These are phyloP conservation scores for Clepsis dumicolana DNA, from an alignment of 2,888 invertebrate species.

Conservation along the genomic window DNA sequence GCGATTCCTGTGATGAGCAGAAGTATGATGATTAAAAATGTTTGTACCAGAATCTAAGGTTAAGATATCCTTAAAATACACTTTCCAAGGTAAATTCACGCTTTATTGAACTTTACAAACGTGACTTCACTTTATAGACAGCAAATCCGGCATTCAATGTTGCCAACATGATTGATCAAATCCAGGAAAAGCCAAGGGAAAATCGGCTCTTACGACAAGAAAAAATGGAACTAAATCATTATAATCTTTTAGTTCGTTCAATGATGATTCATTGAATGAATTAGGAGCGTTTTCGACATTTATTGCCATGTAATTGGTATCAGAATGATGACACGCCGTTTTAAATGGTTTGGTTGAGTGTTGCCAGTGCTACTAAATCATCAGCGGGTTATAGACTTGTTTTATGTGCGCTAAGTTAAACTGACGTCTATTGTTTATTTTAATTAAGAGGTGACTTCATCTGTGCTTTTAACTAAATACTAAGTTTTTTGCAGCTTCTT, in stretches of 20 bases:
- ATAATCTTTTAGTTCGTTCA: background rate
- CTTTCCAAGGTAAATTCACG: background rate
- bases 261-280: conserved; percentile 32
- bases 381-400: background rate
- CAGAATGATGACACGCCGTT: conserved; percentile 34
- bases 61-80: too few species aligned
- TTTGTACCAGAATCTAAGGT: too few species aligned
- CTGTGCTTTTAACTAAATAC: background rate
- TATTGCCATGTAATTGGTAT: conserved; percentile 41
- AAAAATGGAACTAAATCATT: background rate
- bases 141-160: conserved; percentile 13
- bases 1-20: too few species aligned
- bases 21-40: too few species aligned
- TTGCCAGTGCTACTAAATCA: conserved; percentile 16
- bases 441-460: background rate
- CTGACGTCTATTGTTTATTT: background rate
- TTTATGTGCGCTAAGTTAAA: background rate
- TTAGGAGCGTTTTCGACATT: conserved; percentile 29
- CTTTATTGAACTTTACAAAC: background rate
- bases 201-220: background rate
- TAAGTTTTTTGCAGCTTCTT: background rate
- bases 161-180: conserved; percentile 17
- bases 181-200: background rate
- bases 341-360: conserved; percentile 20
- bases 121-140: background rate